Conservation (phyloP, 2,797 vertebrate genomes). For the Sebastes ruberrimus region DNA sequence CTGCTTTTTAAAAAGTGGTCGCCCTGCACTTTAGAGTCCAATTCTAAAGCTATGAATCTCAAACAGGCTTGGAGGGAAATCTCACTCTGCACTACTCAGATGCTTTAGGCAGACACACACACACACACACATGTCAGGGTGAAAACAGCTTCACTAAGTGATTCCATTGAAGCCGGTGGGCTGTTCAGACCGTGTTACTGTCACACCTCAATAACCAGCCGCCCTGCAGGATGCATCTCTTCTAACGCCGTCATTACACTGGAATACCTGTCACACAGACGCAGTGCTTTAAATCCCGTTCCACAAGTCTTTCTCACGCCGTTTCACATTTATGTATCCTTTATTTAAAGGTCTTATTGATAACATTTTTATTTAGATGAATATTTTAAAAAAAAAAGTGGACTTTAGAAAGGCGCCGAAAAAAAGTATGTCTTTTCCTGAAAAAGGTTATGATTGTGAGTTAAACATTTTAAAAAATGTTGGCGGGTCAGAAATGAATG, state of each 20-base stretch:
- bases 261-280: background rate
- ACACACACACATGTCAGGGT: background rate
- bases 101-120: conserved; percentile 25
- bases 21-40: conserved; percentile 58
- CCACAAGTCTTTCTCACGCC: too few relatives aligned
- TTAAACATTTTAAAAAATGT: too few relatives aligned
- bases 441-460: too few relatives aligned
- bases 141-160: conserved; percentile 55
- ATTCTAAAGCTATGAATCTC: conserved; percentile 74
- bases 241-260: conserved; percentile 14
- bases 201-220: conserved; percentile 42
- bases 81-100: conserved; percentile 42
- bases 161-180: conserved; percentile 36
- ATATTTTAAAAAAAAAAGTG: too few relatives aligned
- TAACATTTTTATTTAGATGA: too few relatives aligned
- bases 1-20: conserved; percentile 46
- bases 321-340: too few relatives aligned
- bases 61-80: conserved; percentile 63
- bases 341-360: too few relatives aligned
- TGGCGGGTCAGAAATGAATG: too few relatives aligned
- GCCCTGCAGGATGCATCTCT: conserved; percentile 15
- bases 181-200: conserved; percentile 42
- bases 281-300: too few relatives aligned
- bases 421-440: too few relatives aligned
- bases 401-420: too few relatives aligned